Base-by-base conservation (phyloP, 2,113 vertebrate species). In the Romanogobio albipinnatus region DNA sequence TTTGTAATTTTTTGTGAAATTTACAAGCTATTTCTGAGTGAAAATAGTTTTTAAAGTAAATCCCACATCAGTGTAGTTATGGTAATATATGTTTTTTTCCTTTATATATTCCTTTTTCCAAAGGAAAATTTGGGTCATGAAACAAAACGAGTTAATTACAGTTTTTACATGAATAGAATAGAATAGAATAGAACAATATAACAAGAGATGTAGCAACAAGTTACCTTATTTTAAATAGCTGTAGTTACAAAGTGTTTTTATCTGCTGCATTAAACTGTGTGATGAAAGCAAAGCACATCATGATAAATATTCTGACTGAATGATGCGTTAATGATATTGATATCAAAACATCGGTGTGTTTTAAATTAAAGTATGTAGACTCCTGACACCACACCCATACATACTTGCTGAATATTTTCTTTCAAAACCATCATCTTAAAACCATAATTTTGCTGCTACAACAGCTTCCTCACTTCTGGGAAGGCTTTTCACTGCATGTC, bases 401-500 rank as follows among this genome's bases (percentile, higher is more conserved):
- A 17, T 39, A 9, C 53, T 39, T n/a, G 2, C 7, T 24, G 56
- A 39, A 59, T 39, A 59, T 43, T 59, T 36, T 59, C 58, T 14
- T 78, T 61, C 17, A 78, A 78, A 58, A 39, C 13, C 24, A 76
- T 76, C 29, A 19, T 29, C 13, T 15, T 49, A 26, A 51, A 53
- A 56, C 51, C 17, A 43, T 58, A 1, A 14, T 33, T 61, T 59
- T 78, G 33, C 33, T 29, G 45, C 76, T 61, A 51, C 6, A 29
- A 75, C 45, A 29, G 43, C 45, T 49, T 75, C 73, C 47, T 75
- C 47, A 22, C 33, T 78, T 78, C 56, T 78, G 53, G 76, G 76
- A 61, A 78, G 53, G 53, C 36, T 78, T 58, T 58, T 14, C 10
- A 8, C 33, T 58, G 36, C 76, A 24, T 61, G 76, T 61, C 33